Conservation (phyloP, 1,140 invertebrate species). For the Sitobion miscanthi region DNA sequence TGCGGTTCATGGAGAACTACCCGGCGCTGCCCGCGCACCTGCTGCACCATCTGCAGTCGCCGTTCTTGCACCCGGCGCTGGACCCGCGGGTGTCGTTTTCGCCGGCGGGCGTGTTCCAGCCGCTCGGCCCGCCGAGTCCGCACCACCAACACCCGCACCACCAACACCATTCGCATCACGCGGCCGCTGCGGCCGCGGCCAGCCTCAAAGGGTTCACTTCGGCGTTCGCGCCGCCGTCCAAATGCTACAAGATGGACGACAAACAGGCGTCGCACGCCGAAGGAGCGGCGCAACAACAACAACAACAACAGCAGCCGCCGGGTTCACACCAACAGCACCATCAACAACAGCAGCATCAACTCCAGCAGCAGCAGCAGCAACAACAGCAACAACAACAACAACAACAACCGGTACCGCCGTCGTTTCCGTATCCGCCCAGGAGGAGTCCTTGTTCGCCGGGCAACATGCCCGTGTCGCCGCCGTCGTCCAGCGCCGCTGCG, state of each 20-base stretch:
- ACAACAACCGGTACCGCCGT: slow-evolving; percentile 49
- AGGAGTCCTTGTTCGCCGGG: slow-evolving; percentile 65
- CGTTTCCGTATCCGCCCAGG: slow-evolving; percentile 63
- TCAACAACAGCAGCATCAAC: neutral
- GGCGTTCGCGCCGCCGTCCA: slow-evolving; percentile 66
- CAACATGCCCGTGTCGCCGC: slow-evolving; percentile 64
- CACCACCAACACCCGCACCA: slow-evolving; percentile 45
- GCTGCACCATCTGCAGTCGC: slow-evolving; percentile 66
- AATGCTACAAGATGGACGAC: slow-evolving; percentile 66
- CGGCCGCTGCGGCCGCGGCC: slow-evolving; percentile 59
- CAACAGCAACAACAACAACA: slow-evolving; percentile 25
- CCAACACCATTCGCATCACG: slow-evolving; percentile 58
- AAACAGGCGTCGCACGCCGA: slow-evolving; percentile 59
- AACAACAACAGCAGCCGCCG: neutral
- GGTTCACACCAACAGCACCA: neutral
- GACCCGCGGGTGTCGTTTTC: slow-evolving; percentile 64
- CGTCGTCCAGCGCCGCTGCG: slow-evolving; percentile 59
- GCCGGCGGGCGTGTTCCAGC: slow-evolving; percentile 62
- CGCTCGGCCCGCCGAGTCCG: slow-evolving; percentile 57
- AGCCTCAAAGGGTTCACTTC: slow-evolving; percentile 67
- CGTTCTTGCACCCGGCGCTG: slow-evolving; percentile 65
- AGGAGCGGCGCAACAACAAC: slow-evolving; percentile 26
- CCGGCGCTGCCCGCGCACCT: slow-evolving; percentile 66
- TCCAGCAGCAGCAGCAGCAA: neutral
- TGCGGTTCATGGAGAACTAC: slow-evolving; percentile 67